Base-by-base conservation (phyloP, 2,113 vertebrate species). In the Rhinogobius similis region DNA sequence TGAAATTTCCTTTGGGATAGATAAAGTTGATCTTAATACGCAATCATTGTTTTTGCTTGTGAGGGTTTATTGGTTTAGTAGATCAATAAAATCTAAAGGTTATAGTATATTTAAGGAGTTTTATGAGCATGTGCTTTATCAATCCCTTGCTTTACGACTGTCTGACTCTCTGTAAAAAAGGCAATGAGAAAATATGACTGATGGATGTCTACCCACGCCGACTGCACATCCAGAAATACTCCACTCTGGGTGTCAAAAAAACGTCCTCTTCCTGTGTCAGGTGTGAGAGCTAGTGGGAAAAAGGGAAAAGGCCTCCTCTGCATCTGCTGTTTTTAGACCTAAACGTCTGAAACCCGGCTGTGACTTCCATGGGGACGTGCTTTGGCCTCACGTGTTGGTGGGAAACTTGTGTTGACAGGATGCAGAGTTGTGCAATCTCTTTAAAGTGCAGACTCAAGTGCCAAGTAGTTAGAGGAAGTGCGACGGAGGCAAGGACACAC, bases 391-490 rank as follows among this genome's bases (percentile, higher is more conserved):
- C 71, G 7, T n/a, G 68, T 43, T 71, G 65, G 52, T 69, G 81
- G 82, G 82, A 86, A 84, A 73, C 61, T 38, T 83, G 23, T 87
- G 82, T 88, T 86, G 76, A 82, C 79, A 82, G 79, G 78, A 90
- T 70, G 36, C 39, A 52, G 68, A 82, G 36, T 58, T 65, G 76
- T 74, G 39, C 75, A 69, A 78, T 32, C 29, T 75, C 77, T 76
- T 77, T 55, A 65, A 70, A 80, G 62, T 65, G 50, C 44, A 75
- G 58, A 4, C 2, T 32, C 72, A 74, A 65, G 59, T 68, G 62
- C 38, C 46, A 36, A 67, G 32, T 76, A 26, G 50, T 29, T 39
- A 26, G 48, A 68, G 77, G 77, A 85, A 77, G 62, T 65, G 68
- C 67, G 72, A 81, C 59, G 20, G 62, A 76, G 59, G 36, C 36